Conservation (phyloP, 2,888 invertebrate genomes). For the Drosophila robusta region DNA sequence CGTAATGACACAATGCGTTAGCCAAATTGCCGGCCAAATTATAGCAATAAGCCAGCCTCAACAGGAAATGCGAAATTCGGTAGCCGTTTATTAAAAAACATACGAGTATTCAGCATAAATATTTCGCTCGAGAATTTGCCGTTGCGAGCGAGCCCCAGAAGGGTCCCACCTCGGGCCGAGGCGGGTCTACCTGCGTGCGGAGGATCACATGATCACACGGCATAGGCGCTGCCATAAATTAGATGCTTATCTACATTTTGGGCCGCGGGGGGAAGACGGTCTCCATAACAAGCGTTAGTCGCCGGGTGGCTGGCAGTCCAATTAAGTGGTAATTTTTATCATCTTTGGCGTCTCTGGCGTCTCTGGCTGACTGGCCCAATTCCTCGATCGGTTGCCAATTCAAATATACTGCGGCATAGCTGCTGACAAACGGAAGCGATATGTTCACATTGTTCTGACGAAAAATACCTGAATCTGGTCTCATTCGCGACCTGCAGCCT, state of each 20-base stretch:
- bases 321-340: slow-evolving; percentile 81
- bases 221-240: slow-evolving; percentile 75
- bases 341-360: slow-evolving; percentile 44
- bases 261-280: slow-evolving; percentile 4
- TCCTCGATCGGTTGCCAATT: slow-evolving; percentile 10
- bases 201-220: slow-evolving; percentile 52
- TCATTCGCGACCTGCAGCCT: slow-evolving; percentile 17
- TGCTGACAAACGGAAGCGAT: slow-evolving; percentile 80
- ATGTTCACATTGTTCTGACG: slow-evolving; percentile 72
- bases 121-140: slow-evolving; percentile 26
- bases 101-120: slow-evolving; percentile 24
- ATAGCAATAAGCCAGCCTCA: slow-evolving; percentile 52
- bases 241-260: slow-evolving; percentile 67
- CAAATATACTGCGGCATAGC: slow-evolving; percentile 39
- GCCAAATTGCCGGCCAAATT: slow-evolving; percentile 72
- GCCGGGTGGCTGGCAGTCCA: slow-evolving; percentile 69
- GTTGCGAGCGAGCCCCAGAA: background rate
- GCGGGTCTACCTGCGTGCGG: slow-evolving; percentile 51
- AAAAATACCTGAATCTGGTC: slow-evolving; percentile 57
- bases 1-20: slow-evolving; percentile 73
- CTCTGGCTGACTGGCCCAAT: slow-evolving; percentile 40
- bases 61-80: slow-evolving; percentile 81
- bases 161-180: background rate
- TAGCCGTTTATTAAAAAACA: slow-evolving; percentile 74
- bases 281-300: slow-evolving; percentile 30